Evolutionary conservation across 2,797 vertebrate genomes (phyloP).

Genomic region (Pseudocheirus occidentalis): DNA sequence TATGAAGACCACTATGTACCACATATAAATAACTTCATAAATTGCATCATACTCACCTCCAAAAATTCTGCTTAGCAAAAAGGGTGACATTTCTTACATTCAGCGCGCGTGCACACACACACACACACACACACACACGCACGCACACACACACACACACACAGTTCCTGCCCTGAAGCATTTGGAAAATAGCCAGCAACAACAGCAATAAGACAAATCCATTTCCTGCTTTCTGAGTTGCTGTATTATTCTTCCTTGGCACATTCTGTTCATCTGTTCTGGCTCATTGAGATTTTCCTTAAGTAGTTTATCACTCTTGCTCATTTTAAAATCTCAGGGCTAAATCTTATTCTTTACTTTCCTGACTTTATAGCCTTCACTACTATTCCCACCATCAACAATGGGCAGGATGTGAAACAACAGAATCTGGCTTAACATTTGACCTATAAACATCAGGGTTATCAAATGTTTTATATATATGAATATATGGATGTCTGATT

Average conservation of each 20-base stretch:
- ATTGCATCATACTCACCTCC: neutral
- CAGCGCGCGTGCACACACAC: too few relatives aligned
- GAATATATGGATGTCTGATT: neutral
- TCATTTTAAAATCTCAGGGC: conserved; percentile 30
- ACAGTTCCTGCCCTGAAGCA: neutral
- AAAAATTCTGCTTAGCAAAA: conserved; percentile 31
- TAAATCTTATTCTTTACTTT: conserved; percentile 7
- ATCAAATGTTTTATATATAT: neutral
- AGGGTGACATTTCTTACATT: neutral
- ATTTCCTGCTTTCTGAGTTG: neutral
- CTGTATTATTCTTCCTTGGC: neutral
- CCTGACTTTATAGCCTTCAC: neutral
- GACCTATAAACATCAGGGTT: neutral
- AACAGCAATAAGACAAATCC: neutral
- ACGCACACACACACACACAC: neutral
- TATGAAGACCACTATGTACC: neutral
- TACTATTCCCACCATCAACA: neutral
- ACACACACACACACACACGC: too few relatives aligned
- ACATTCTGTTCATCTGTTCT: conserved; percentile 17
- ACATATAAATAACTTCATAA: neutral
- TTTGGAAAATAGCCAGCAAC: conserved; percentile 2
- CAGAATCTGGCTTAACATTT: neutral
- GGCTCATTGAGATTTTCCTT: neutral
- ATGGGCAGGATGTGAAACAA: neutral
- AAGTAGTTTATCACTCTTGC: conserved; percentile 15